Evolutionary conservation across 1,140 invertebrate genomes (phyloP), one percentile per base, ranked within the genome.

Genomic region (Drosophila tani): DNA sequence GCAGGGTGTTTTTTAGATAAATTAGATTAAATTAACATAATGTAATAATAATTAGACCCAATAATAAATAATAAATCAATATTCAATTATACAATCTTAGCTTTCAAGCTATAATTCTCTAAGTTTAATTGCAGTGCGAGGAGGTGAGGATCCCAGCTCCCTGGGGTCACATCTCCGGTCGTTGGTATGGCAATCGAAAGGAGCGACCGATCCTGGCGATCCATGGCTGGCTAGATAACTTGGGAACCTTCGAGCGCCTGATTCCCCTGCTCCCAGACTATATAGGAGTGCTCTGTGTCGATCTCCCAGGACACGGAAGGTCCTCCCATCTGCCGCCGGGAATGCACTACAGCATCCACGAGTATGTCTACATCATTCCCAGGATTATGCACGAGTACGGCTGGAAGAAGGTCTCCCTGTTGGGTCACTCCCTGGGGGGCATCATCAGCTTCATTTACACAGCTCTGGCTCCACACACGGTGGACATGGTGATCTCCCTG

Each of bases 201-300:
- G 93, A 93, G 4, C 93, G 94, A 41, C 96, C 96, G 0, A 94
- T 97, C 29, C 78, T 97, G 17, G 94, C 95, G 0, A 67, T 97
- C 14, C 96, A 97, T 85, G 96, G 96, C 3, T 96, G 96, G 96
- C 93, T 95, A 92, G 95, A 96, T 79, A 97, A 96, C 83, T 94
- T 95, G 43, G 95, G 95, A 12, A 95, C 94, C 4, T 97, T 96
- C 93, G 95, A 97, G 90, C 92, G 93, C 4, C 81, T 97, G 32
- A 94, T 95, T 27, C 95, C 95, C 15, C 81, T 95, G 27, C 80
- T 97, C 15, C 93, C 94, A 2, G 87, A 93, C 29, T 93, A 95
- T 63, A 73, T 94, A 8, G 93, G 95, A 2, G 93, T 96, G 47
- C 83, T 97, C 2, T 94, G 95, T 2, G 94, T 96, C 5, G 96